A percentile compares a stretch with the other conserved stretches of the same genome.
Evolutionary conservation across 2,797 vertebrate species (phyloP).

Genomic region (Adrianichthys oophorus): DNA sequence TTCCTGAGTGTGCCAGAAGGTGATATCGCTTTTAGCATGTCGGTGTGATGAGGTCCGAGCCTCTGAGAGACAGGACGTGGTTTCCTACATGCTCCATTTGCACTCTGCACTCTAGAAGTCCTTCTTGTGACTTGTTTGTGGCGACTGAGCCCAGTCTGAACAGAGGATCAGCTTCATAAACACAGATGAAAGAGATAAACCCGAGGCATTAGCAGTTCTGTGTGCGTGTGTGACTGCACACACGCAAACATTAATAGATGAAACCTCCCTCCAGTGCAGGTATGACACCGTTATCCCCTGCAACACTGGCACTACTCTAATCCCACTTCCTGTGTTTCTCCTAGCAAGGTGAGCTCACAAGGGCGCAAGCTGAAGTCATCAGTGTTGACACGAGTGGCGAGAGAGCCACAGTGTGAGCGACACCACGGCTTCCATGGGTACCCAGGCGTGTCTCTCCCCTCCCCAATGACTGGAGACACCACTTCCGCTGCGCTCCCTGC

Average conservation of each 20-base stretch:
- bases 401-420: slow-evolving; percentile 64
- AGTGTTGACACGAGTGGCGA: slow-evolving; percentile 75
- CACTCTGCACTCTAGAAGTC: slow-evolving; percentile 15
- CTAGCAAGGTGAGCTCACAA: slow-evolving; percentile 84
- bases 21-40: slow-evolving; percentile 5
- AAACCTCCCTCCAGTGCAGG: slow-evolving; percentile 65
- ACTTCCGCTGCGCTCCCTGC: slow-evolving; percentile 42
- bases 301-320: slow-evolving; percentile 67
- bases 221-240: slow-evolving; percentile 28
- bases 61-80: slow-evolving; percentile 31
- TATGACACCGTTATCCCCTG: slow-evolving; percentile 70
- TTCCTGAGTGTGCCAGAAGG: not conserved
- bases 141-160: slow-evolving; percentile 2
- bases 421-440: slow-evolving; percentile 49
- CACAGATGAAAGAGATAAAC: slow-evolving; percentile 55
- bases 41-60: not conserved
- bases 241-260: slow-evolving; percentile 39
- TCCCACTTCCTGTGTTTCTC: slow-evolving; percentile 75
- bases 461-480: slow-evolving; percentile 23
- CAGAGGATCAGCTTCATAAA: slow-evolving; percentile 36
- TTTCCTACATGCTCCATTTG: not conserved
- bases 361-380: slow-evolving; percentile 78
- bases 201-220: slow-evolving; percentile 41
- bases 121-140: slow-evolving; percentile 28
- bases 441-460: slow-evolving; percentile 44